Evolutionary conservation across 2,888 invertebrate genomes (phyloP).

Genomic region (Caenorhabditis drosophilae): DNA sequence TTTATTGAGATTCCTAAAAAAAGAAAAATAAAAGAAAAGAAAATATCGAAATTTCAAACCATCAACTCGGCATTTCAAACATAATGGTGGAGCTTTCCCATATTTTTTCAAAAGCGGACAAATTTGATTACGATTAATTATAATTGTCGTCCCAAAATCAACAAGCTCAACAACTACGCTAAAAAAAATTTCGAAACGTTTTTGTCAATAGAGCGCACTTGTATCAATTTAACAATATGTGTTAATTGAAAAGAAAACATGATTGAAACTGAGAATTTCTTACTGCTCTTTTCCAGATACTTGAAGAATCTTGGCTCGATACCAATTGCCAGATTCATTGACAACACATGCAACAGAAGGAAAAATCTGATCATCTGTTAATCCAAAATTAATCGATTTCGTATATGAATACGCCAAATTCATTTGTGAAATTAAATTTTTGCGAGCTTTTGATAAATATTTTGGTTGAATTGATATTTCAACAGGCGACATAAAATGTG

Average conservation of each 20-base stretch:
- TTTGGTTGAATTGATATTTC: slow-evolving; percentile 36
- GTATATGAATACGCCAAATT: slow-evolving; percentile 13
- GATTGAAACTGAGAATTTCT: slow-evolving; percentile 2
- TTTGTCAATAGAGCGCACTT: not conserved
- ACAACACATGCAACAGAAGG: slow-evolving; percentile 25
- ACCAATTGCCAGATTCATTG: slow-evolving; percentile 19
- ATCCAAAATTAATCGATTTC: not conserved
- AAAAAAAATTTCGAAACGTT: slow-evolving; percentile 2
- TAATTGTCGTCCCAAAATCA: slow-evolving; percentile 28
- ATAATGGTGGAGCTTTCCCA: slow-evolving; percentile 31
- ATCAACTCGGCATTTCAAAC: slow-evolving; percentile 26
- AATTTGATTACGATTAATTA: slow-evolving; percentile 6
- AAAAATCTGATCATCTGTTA: slow-evolving; percentile 9
- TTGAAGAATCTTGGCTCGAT: slow-evolving; percentile 24
- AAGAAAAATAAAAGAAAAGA: no score
- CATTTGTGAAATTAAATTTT: slow-evolving; percentile 21
- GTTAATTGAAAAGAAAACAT: no score
- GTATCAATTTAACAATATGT: no score
- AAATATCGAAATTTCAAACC: no score
- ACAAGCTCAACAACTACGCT: slow-evolving; percentile 32
- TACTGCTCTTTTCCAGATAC: slow-evolving; percentile 32
- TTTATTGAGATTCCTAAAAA: slow-evolving; percentile 23
- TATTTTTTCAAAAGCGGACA: slow-evolving; percentile 20
- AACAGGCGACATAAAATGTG: slow-evolving; percentile 32
- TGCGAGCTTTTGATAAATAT: slow-evolving; percentile 19